A percentile compares a stretch with the other conserved stretches of the same genome.
Evolutionary conservation across 2,797 vertebrate genomes (phyloP).

Genomic region (Betta splendens): DNA sequence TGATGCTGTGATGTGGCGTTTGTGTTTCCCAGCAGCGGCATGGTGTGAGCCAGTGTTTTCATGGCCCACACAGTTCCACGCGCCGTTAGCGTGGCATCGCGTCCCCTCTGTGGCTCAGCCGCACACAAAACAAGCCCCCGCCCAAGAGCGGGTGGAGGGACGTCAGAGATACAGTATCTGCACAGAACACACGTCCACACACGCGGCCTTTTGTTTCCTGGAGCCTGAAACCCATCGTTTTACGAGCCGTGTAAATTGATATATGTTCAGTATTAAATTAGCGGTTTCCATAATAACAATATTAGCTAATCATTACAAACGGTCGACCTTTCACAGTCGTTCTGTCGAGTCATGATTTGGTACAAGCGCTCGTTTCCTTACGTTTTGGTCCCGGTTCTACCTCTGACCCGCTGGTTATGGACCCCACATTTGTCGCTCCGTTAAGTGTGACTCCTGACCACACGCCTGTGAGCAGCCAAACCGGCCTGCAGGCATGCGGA

Average conservation of each 20-base stretch:
- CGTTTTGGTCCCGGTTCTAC: too few species aligned
- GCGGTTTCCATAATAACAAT: too few species aligned
- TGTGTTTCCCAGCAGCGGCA: constrained; percentile 30
- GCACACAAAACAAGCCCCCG: constrained; percentile 63
- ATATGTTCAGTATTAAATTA: neutral
- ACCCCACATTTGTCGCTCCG: too few species aligned
- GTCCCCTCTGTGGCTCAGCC: constrained; percentile 72
- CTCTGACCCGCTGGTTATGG: too few species aligned
- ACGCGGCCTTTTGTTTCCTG: constrained; percentile 29
- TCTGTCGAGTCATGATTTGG: too few species aligned
- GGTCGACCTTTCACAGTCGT: too few species aligned
- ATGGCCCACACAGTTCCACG: constrained; percentile 53
- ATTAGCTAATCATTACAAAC: too few species aligned
- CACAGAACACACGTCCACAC: too few species aligned
- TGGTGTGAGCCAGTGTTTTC: constrained; percentile 34
- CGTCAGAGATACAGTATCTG: constrained; percentile 62
- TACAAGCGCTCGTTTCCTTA: too few species aligned
- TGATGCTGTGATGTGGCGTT: constrained; percentile 9
- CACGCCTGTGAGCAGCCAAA: constrained; percentile 15
- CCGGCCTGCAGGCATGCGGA: constrained; percentile 45
- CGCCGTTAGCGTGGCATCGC: constrained; percentile 22
- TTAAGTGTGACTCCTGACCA: too few species aligned
- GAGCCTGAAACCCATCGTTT: too few species aligned
- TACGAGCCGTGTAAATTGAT: too few species aligned
- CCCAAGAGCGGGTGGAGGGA: constrained; percentile 50